Base-by-base conservation (phyloP, 2,888 invertebrate genomes). In the Sclerodermus sp. region DNA sequence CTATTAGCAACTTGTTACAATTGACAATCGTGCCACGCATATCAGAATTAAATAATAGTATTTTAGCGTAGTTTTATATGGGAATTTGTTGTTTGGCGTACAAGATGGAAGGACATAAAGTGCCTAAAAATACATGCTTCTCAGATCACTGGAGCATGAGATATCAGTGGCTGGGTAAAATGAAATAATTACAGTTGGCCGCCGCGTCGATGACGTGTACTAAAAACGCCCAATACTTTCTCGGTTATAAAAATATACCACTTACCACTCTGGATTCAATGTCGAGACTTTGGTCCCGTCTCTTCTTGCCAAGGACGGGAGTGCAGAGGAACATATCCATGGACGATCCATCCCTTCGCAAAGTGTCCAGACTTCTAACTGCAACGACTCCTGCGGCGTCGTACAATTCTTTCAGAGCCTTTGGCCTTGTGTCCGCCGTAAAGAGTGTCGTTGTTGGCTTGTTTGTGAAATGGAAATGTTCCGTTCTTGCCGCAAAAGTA, bases 221-320 rank as follows among this genome's bases (percentile, higher is more conserved):
- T 29, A 10, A 14, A 45, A n/a, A 45, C 13, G 23, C 34, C 4
- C 10, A 34, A n/a, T 34, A 42, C 3, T 42, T 30, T 13, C 13
- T 30, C 9, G 30, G 42, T 29, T 9, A 13, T 40, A 14, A n/a
- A 15, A 18, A 34, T 49, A 42, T 56, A 85, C 90, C n/a, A n/a
- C n/a, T 88, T 81, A 93, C 93, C 84, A 91, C 85, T 80, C 88
- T 84, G 54, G 91, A 92, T 81, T 93, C 93, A 72, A 93, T 93
- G 77, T 93, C 93, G 64, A 91, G 87, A 70, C 84, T 86, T 69
- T 84, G 84, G 67, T 89, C 84, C 68, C 83, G 85, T 73, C 84
- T 82, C 73, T 85, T 85, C 63, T 87, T 85, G 62, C 89, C 86
- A 68, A 92, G 84, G 51, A 91, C 87, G 49, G 91, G 90, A 64